phyloP scores from a whole-genome alignment of 2,888 invertebrate species.

The Sipha maydis region DNA sequence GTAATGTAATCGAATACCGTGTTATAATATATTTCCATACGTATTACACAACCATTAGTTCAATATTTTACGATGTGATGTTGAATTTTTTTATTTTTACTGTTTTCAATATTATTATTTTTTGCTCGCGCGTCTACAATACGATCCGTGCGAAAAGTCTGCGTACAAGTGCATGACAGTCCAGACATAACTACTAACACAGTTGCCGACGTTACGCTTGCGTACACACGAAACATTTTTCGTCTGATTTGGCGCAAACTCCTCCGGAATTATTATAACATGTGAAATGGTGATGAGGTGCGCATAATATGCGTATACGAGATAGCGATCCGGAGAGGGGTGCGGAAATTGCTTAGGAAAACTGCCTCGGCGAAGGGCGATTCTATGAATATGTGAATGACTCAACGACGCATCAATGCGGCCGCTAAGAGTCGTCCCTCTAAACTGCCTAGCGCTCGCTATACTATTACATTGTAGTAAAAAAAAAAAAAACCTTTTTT shows the following conservation, averaged over 20 bases:
- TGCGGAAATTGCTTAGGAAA: constrained; percentile 60
- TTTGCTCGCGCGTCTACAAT: not conserved
- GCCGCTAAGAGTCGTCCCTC: constrained; percentile 56
- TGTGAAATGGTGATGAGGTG: constrained; percentile 57
- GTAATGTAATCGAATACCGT: not conserved
- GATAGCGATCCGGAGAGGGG: constrained; percentile 57
- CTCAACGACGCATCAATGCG: constrained; percentile 56
- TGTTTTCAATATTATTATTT: not conserved
- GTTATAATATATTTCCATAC: not conserved
- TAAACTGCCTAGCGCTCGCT: constrained; percentile 38
- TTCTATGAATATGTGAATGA: constrained; percentile 59
- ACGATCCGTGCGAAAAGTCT: not conserved
- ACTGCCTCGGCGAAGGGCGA: constrained; percentile 53
- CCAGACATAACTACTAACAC: too few relatives aligned
- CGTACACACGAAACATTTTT: constrained; percentile 15
- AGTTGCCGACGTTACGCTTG: too few relatives aligned
- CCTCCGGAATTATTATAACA: constrained; percentile 38
- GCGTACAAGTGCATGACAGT: not conserved
- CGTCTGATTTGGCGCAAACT: constrained; percentile 19
- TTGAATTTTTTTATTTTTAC: not conserved
- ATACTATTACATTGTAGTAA: constrained; percentile 59
- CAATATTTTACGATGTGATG: too few relatives aligned
- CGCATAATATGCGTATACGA: constrained; percentile 40
- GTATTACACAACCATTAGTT: too few relatives aligned
- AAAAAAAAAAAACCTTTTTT: constrained; percentile 44